phyloP scores from a whole-genome alignment of 2,888 invertebrate genomes.

The Ophion ellenae region DNA sequence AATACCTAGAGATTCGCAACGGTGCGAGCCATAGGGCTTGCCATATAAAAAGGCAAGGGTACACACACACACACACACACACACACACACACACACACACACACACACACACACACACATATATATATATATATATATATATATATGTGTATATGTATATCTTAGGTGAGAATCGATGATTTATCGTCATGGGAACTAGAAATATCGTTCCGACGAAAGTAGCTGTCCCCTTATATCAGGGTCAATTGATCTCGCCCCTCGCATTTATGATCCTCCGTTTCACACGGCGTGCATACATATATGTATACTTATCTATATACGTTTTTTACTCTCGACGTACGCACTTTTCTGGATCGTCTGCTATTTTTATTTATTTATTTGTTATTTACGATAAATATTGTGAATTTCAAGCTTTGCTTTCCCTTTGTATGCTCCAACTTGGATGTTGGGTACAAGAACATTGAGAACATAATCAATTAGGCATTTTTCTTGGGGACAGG shows the following conservation, averaged over 20 bases:
- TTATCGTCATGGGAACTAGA: constrained; percentile 21
- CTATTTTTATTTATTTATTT: no score
- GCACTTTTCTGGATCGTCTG: no score
- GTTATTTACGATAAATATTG: no score
- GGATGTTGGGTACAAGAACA: not conserved
- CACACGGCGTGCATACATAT: not conserved
- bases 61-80: no score
- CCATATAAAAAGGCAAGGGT: not conserved
- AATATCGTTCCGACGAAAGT: constrained; percentile 29
- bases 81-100: no score
- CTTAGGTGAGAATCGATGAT: constrained; percentile 30
- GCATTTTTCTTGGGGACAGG: not conserved
- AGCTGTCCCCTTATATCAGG: constrained; percentile 12
- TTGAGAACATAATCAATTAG: not conserved
- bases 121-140: no score
- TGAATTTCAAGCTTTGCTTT: not conserved
- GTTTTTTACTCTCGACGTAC: no score
- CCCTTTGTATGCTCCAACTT: not conserved
- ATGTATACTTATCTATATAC: not conserved
- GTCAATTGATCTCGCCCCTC: constrained; percentile 25
- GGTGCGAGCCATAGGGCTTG: constrained; percentile 8
- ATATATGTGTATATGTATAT: not conserved
- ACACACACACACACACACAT: no score
- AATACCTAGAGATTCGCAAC: not conserved
- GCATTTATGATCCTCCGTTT: constrained; percentile 10